A percentile compares a stretch with the other conserved stretches of the same genome.
Conservation (phyloP, 2,113 vertebrate genomes). For the Perognathus longimembris region DNA sequence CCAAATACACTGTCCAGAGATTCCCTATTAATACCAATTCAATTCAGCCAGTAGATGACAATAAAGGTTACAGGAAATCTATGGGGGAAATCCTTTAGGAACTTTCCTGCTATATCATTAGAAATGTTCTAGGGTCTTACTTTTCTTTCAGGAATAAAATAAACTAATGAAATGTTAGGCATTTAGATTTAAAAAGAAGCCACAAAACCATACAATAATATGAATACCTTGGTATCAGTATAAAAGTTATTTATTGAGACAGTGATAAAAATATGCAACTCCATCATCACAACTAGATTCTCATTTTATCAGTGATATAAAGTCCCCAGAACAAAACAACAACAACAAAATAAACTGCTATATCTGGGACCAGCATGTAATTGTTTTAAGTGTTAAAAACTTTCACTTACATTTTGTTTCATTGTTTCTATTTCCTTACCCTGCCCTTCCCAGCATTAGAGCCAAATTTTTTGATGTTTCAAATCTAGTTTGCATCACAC, state of each 20-base stretch:
- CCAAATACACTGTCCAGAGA: neutral
- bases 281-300: neutral
- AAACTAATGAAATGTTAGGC: neutral
- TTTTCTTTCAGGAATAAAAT: slow-evolving; percentile 29
- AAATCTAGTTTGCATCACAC: neutral
- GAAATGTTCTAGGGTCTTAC: neutral
- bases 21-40: neutral
- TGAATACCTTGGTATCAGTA: slow-evolving; percentile 20
- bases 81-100: neutral
- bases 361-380: neutral
- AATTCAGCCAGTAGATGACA: neutral
- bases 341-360: neutral
- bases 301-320: slow-evolving; percentile 31
- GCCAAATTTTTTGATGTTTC: neutral
- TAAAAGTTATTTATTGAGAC: neutral
- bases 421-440: neutral
- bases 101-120: neutral
- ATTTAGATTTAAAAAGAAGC: slow-evolving; percentile 42
- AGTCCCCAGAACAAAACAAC: neutral
- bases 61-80: neutral
- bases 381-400: slow-evolving; percentile 11
- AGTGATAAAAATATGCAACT: neutral
- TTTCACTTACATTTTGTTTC: neutral
- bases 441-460: neutral
- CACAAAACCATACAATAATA: neutral